Evolutionary conservation across 2,888 invertebrate genomes (phyloP).

Genomic region (Parnassius mnemosyne): DNA sequence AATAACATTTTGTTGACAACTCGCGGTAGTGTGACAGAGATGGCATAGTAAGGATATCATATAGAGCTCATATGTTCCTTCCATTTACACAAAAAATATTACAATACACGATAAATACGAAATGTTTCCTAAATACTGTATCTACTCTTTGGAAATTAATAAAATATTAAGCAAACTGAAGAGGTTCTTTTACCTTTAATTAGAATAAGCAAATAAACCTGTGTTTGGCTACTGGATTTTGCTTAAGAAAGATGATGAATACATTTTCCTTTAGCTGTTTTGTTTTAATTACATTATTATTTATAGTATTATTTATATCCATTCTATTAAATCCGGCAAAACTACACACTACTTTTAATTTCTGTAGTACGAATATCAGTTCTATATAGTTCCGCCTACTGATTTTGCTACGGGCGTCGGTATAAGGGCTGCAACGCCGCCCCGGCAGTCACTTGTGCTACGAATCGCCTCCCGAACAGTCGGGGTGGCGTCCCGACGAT

Average conservation of each 20-base stretch:
- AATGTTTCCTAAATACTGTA: too few relatives aligned
- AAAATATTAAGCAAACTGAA: too few relatives aligned
- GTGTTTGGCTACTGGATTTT: too few relatives aligned
- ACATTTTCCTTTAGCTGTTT: too few relatives aligned
- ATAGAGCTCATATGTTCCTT: constrained; percentile 35
- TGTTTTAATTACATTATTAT: too few relatives aligned
- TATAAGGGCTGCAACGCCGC: constrained; percentile 63
- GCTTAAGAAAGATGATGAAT: too few relatives aligned
- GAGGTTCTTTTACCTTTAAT: too few relatives aligned
- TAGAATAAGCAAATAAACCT: too few relatives aligned
- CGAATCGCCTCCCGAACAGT: constrained; percentile 60
- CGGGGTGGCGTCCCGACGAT: constrained; percentile 54
- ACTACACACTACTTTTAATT: background rate
- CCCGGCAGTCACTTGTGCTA: constrained; percentile 59
- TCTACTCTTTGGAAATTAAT: too few relatives aligned
- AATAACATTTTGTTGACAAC: constrained; percentile 72
- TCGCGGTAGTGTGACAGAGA: constrained; percentile 55
- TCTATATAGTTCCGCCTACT: constrained; percentile 57
- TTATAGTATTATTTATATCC: too few relatives aligned
- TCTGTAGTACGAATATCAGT: constrained; percentile 24
- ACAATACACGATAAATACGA: too few relatives aligned
- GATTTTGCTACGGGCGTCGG: constrained; percentile 46
- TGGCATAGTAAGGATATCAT: constrained; percentile 33
- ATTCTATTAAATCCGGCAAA: background rate
- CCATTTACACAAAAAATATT: background rate